These are phyloP conservation scores for Leptocoma aspasia DNA, from an alignment of 2,113 vertebrate species.

Conservation along the genomic window DNA sequence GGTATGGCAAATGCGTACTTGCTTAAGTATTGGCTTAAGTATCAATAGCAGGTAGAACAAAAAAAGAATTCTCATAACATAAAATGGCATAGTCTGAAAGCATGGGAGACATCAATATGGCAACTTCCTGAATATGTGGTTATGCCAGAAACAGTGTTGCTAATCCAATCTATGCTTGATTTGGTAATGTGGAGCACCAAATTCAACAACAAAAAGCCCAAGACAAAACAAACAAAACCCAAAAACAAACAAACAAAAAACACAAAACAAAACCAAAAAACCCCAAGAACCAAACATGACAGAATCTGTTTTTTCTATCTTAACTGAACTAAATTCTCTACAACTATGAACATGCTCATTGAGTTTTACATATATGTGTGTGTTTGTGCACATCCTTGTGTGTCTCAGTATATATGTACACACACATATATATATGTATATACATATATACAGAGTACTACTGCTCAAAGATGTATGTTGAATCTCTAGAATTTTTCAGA, in stretches of 20 bases:
- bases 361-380: not conserved
- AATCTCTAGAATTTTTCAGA: not conserved
- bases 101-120: not conserved
- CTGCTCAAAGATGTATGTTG: not conserved
- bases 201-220: not conserved
- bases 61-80: not conserved
- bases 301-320: not conserved
- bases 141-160: not conserved
- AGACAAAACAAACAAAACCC: not conserved
- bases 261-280: not conserved
- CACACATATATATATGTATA: no score
- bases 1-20: fast-evolving
- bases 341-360: not conserved
- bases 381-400: not conserved
- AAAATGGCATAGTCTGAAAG: not conserved
- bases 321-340: not conserved
- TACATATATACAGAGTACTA: not conserved
- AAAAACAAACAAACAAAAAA: not conserved
- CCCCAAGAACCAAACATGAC: not conserved
- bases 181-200: not conserved
- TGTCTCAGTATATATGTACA: no score
- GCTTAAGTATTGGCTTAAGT: not conserved
- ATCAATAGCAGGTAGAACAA: not conserved
- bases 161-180: not conserved
- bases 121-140: not conserved